Conservation (phyloP, 2,888 invertebrate species). For the Diachrysia chrysitis region DNA sequence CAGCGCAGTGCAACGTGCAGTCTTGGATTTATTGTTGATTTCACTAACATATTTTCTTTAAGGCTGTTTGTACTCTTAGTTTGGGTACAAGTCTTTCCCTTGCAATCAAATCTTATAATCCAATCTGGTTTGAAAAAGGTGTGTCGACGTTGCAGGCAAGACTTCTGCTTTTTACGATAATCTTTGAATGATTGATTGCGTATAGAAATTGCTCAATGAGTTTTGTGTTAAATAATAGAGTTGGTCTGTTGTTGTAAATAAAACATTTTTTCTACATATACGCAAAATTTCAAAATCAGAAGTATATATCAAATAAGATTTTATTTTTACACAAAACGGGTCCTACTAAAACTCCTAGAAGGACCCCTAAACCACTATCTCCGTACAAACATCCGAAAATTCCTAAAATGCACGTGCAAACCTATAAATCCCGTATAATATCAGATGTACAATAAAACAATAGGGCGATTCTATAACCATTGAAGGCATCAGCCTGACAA, state of each 20-base stretch:
- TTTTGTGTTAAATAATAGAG: no score
- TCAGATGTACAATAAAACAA: slow-evolving; percentile 60
- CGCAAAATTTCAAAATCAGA: no score
- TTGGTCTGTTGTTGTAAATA: no score
- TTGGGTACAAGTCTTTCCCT: slow-evolving; percentile 35
- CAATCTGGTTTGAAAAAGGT: slow-evolving; percentile 47
- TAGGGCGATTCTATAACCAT: slow-evolving; percentile 54
- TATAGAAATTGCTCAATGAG: slow-evolving; percentile 21
- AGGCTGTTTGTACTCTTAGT: slow-evolving; percentile 38
- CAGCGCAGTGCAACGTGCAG: slow-evolving; percentile 60
- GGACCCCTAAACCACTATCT: slow-evolving; percentile 18
- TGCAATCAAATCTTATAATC: slow-evolving; percentile 51
- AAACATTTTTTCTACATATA: no score
- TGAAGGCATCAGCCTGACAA: slow-evolving; percentile 52
- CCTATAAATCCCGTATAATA: slow-evolving; percentile 46
- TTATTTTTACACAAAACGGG: neutral
- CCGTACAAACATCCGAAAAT: slow-evolving; percentile 29
- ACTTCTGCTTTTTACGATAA: slow-evolving; percentile 29
- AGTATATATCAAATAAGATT: no score
- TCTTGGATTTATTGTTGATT: slow-evolving; percentile 57
- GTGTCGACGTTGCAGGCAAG: slow-evolving; percentile 35
- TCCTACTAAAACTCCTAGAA: slow-evolving; percentile 9
- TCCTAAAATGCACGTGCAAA: slow-evolving; percentile 31
- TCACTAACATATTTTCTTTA: slow-evolving; percentile 57
- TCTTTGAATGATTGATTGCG: slow-evolving; percentile 19